A percentile compares a stretch with the other conserved stretches of the same genome.
These are phyloP conservation scores for Parambassis ranga DNA, from an alignment of 2,797 vertebrate species.

Conservation along the genomic window DNA sequence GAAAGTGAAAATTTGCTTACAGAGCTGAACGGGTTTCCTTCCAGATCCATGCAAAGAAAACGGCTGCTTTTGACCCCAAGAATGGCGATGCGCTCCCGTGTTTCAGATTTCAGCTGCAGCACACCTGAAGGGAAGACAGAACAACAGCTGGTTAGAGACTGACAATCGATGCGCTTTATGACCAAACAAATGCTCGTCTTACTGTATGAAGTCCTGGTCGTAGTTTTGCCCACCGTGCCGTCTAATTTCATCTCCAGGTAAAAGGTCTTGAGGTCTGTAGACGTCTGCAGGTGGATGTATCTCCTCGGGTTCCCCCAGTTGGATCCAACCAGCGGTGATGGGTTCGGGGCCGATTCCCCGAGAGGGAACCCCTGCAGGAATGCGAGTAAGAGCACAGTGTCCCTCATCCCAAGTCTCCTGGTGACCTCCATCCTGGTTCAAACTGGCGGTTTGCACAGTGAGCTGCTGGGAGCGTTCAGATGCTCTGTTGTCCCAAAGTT, in stretches of 20 bases:
- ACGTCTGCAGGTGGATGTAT: slow-evolving; percentile 91
- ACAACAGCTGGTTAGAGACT: not conserved
- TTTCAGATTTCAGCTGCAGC: slow-evolving; percentile 87
- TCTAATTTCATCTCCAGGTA: slow-evolving; percentile 91
- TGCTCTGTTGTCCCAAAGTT: slow-evolving; percentile 71
- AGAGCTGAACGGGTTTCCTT: slow-evolving; percentile 89
- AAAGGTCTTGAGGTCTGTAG: slow-evolving; percentile 87
- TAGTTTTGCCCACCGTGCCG: slow-evolving; percentile 85
- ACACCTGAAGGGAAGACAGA: slow-evolving; percentile 80
- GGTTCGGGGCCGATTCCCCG: slow-evolving; percentile 77
- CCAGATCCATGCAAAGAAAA: slow-evolving; percentile 90
- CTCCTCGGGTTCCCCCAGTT: slow-evolving; percentile 86
- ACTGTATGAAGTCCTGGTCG: slow-evolving; percentile 91
- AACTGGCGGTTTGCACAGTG: slow-evolving; percentile 30
- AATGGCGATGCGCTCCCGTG: slow-evolving; percentile 87
- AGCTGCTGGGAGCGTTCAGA: slow-evolving; percentile 47
- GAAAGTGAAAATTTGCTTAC: slow-evolving; percentile 74
- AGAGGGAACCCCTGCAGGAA: slow-evolving; percentile 69
- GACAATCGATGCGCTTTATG: too few species aligned
- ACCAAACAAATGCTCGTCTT: slow-evolving; percentile 59
- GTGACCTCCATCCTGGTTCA: slow-evolving; percentile 56
- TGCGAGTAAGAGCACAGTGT: slow-evolving; percentile 71
- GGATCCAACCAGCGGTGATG: slow-evolving; percentile 86
- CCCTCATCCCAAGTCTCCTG: slow-evolving; percentile 48
- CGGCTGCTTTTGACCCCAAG: slow-evolving; percentile 89